phyloP scores from a whole-genome alignment of 2,113 vertebrate species.

The Panurus biarmicus region DNA sequence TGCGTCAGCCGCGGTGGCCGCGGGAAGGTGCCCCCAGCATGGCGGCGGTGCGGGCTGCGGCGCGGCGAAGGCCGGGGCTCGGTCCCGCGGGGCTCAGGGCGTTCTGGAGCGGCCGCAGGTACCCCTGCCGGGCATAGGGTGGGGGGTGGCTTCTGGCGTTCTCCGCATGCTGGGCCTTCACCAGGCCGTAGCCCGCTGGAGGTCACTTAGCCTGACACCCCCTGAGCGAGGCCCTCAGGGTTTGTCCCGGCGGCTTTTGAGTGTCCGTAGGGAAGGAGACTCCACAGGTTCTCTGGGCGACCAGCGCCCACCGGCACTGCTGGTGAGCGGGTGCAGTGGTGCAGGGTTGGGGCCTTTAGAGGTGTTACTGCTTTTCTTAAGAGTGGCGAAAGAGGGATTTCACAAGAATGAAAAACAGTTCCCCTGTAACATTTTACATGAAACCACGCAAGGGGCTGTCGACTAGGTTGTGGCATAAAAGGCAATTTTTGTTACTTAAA shows the following conservation, averaged over 20 bases:
- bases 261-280: neutral
- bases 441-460: too few species aligned
- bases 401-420: accelerated
- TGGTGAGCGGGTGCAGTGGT: neutral
- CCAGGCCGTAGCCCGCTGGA: neutral
- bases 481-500: neutral
- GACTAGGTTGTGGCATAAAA: neutral
- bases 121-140: neutral
- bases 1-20: accelerated
- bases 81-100: neutral
- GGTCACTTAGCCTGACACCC: neutral
- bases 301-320: neutral
- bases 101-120: neutral
- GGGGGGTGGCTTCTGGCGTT: too few species aligned
- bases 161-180: too few species aligned
- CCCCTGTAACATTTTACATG: neutral
- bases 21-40: neutral
- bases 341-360: too few species aligned
- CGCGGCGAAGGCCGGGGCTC: neutral
- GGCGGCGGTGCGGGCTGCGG: neutral
- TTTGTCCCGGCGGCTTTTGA: neutral
- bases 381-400: neutral
- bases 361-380: too few species aligned
- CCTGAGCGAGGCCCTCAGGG: neutral
- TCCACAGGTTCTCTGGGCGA: neutral